Evolutionary conservation across 2,888 invertebrate species (phyloP).

Genomic region (Cotesia congregata): DNA sequence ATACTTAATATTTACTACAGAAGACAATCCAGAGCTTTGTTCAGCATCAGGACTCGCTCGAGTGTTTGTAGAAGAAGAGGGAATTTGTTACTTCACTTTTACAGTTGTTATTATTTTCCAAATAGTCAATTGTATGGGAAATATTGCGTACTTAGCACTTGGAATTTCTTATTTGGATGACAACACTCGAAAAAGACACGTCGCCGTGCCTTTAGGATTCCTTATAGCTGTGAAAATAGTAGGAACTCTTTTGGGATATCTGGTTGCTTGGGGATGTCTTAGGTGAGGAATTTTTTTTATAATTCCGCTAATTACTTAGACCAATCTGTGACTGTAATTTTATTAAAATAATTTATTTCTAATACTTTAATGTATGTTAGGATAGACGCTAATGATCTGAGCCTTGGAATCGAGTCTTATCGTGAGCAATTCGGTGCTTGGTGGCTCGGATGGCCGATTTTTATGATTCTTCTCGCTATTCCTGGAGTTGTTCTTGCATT

Average conservation of each 20-base stretch:
- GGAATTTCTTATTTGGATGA: constrained; percentile 77
- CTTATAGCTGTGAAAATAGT: constrained; percentile 57
- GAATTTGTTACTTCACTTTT: constrained; percentile 66
- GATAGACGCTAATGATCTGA: constrained; percentile 59
- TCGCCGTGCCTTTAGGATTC: constrained; percentile 67
- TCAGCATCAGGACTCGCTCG: constrained; percentile 44
- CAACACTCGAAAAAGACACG: constrained; percentile 72
- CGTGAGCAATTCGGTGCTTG: constrained; percentile 65
- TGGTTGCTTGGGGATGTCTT: constrained; percentile 64
- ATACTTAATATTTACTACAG: constrained; percentile 42
- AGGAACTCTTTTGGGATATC: constrained; percentile 60
- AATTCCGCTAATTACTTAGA: not conserved
- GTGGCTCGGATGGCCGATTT: constrained; percentile 73
- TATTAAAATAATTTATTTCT: constrained; percentile 8
- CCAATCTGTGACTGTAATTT: not conserved
- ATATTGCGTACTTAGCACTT: constrained; percentile 72
- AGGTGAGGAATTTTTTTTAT: constrained; percentile 48
- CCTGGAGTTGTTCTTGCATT: constrained; percentile 72
- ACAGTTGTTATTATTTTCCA: constrained; percentile 72
- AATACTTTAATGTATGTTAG: constrained; percentile 45
- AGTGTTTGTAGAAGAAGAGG: constrained; percentile 52
- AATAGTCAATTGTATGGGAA: constrained; percentile 70
- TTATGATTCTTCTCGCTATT: constrained; percentile 70
- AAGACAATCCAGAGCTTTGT: constrained; percentile 59
- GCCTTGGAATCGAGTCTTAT: constrained; percentile 54